These are phyloP conservation scores for Trematomus bernacchii DNA, from an alignment of 2,797 vertebrate species.

Conservation along the genomic window DNA sequence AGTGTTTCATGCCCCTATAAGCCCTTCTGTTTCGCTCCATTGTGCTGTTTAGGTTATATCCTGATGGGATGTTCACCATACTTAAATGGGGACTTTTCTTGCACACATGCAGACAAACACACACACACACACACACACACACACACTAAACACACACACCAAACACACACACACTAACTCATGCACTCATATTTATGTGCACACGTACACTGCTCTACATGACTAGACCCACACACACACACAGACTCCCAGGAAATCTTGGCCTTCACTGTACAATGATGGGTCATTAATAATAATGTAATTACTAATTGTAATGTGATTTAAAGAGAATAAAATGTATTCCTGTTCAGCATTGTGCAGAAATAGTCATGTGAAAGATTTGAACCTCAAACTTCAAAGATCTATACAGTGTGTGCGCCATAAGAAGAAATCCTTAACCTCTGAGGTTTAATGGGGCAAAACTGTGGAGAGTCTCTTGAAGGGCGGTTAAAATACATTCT, in stretches of 20 bases:
- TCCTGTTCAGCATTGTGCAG: background rate
- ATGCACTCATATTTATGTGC: too few relatives aligned
- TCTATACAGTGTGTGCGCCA: background rate
- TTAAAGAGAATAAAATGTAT: constrained; percentile 5
- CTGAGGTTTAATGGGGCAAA: background rate
- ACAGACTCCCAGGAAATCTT: constrained; percentile 36
- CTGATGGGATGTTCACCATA: constrained; percentile 75
- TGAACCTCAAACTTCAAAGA: constrained; percentile 24
- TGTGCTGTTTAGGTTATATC: constrained; percentile 82
- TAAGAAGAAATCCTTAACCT: constrained; percentile 19
- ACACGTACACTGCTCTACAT: too few relatives aligned
- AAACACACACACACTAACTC: background rate
- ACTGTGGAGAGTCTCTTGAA: background rate
- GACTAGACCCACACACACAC: background rate
- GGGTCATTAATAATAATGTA: constrained; percentile 31
- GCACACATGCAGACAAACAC: constrained; percentile 38
- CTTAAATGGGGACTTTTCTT: constrained; percentile 72
- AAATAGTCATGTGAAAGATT: constrained; percentile 1
- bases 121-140: constrained; percentile 19
- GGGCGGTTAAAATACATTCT: background rate
- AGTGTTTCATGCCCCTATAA: constrained; percentile 81
- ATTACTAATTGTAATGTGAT: constrained; percentile 33
- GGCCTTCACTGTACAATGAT: constrained; percentile 37
- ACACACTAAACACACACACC: constrained; percentile 21
- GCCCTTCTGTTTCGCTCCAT: constrained; percentile 82